Evolutionary conservation across 2,888 invertebrate species (phyloP).

Genomic region (Drosophila rellima): DNA sequence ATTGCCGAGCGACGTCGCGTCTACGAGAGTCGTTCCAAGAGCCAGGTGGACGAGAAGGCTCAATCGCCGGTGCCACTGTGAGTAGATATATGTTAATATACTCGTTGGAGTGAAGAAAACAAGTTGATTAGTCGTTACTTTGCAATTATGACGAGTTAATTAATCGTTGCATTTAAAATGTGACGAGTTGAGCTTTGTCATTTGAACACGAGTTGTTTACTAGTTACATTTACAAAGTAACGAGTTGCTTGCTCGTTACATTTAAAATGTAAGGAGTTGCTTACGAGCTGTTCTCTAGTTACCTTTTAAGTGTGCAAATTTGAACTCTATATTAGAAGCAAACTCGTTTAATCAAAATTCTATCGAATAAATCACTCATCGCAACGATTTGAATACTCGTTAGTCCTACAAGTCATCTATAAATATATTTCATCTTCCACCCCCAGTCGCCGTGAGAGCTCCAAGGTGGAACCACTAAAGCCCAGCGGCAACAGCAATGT

Average conservation of each 20-base stretch:
- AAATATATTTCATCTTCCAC: background rate
- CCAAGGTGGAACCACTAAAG: constrained; percentile 80
- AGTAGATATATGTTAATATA: constrained; percentile 56
- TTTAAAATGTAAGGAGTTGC: background rate
- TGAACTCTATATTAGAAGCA: no score
- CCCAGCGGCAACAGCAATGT: constrained; percentile 80
- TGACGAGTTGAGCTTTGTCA: background rate
- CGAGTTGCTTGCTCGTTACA: background rate
- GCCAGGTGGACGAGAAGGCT: constrained; percentile 89
- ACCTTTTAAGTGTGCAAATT: no score
- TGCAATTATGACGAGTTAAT: no score
- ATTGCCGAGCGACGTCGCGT: constrained; percentile 92
- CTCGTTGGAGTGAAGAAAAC: background rate
- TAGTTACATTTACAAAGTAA: background rate
- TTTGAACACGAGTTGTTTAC: no score
- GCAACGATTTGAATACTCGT: background rate
- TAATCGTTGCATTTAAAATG: background rate
- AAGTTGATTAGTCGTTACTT: background rate
- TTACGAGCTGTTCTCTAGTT: no score
- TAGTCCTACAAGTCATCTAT: background rate
- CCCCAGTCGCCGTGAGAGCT: constrained; percentile 89
- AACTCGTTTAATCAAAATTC: no score
- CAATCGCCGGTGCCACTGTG: constrained; percentile 91
- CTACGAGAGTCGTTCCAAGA: constrained; percentile 91
- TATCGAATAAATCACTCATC: background rate